Conservation (phyloP, 92 coral and sea anemone genomes). For the Zoanthus gigantus region DNA sequence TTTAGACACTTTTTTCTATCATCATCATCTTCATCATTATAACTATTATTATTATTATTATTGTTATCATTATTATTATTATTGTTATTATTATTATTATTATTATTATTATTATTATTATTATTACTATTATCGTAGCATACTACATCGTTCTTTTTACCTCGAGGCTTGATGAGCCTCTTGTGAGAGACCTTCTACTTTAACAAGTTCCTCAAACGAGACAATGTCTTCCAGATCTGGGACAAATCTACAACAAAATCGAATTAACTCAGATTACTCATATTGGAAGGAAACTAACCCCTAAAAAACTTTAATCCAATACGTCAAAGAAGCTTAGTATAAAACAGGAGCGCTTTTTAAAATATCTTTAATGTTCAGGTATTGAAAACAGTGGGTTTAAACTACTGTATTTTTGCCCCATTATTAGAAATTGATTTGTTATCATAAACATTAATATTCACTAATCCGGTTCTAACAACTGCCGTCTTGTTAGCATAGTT, state of each 20-base stretch:
- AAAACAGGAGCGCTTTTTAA: too few species aligned
- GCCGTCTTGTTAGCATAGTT: background rate
- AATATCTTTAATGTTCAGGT: too few species aligned
- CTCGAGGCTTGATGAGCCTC: constrained; percentile 89
- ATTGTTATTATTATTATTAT: too few species aligned
- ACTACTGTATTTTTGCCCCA: too few species aligned
- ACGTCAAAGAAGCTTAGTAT: background rate
- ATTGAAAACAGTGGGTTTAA: too few species aligned
- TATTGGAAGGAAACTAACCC: background rate
- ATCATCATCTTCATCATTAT: too few species aligned
- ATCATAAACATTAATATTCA: too few species aligned
- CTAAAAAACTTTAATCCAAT: background rate
- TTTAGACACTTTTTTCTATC: background rate
- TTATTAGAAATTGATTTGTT: too few species aligned
- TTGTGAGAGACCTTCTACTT: constrained; percentile 84
- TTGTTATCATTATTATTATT: background rate
- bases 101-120: too few species aligned
- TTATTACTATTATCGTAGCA: background rate
- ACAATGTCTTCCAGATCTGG: constrained; percentile 99
- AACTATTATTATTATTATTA: background rate
- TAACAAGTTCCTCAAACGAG: constrained; percentile 95
- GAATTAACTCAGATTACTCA: background rate
- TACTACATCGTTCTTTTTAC: constrained; percentile 45
- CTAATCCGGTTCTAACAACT: too few species aligned
- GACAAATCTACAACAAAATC: constrained; percentile 73